phyloP scores from a whole-genome alignment of 2,113 vertebrate genomes.

The Geococcyx californianus region DNA sequence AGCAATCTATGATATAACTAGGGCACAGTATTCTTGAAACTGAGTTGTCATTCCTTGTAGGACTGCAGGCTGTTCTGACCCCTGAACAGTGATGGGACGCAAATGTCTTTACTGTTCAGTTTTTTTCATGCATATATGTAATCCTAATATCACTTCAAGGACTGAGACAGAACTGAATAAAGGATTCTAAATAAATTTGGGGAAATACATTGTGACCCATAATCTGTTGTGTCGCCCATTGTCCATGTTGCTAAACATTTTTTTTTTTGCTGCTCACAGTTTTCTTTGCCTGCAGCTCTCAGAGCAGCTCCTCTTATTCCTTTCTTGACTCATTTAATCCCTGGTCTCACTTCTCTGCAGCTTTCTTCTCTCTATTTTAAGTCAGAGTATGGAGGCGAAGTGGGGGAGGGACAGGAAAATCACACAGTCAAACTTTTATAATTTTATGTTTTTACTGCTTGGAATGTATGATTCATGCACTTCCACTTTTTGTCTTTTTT shows the following conservation, averaged over 20 bases:
- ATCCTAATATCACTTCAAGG: not conserved
- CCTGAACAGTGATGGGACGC: not conserved
- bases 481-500: slow-evolving; percentile 39
- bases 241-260: not conserved
- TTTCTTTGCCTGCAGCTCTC: not conserved
- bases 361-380: slow-evolving; percentile 43
- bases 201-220: not conserved
- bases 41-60: not conserved
- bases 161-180: not conserved
- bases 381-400: not conserved
- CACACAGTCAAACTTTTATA: slow-evolving; percentile 11
- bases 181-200: not conserved
- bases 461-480: slow-evolving; percentile 48
- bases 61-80: not conserved
- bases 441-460: slow-evolving; percentile 48
- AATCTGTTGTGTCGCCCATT: not conserved
- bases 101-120: not conserved
- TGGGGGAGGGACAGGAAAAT: slow-evolving; percentile 25
- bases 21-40: not conserved
- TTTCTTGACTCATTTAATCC: slow-evolving; percentile 10
- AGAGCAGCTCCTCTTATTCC: not conserved
- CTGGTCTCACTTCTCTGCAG: not conserved
- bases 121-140: not conserved
- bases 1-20: not conserved
- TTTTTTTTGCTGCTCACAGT: not conserved